Evolutionary conservation across 2,888 invertebrate species (phyloP).

Genomic region (Caenorhabditis sinica): DNA sequence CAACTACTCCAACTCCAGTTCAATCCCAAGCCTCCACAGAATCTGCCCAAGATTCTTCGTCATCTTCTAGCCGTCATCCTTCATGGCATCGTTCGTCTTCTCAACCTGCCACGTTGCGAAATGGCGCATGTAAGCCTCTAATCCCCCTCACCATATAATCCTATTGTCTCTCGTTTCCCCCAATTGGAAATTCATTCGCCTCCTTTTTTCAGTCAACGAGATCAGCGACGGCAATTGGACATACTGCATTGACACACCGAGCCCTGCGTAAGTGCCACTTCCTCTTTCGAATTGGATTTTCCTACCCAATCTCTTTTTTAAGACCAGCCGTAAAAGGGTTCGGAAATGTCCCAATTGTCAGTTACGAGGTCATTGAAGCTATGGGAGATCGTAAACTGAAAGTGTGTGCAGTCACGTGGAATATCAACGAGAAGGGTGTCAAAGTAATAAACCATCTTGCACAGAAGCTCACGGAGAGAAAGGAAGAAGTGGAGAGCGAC

Average conservation of each 20-base stretch:
- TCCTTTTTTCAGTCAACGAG: conserved; percentile 58
- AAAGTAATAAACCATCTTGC: conserved; percentile 66
- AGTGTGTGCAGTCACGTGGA: conserved; percentile 77
- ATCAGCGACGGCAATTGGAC: conserved; percentile 67
- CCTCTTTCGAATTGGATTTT: not conserved
- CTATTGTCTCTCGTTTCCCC: conserved; percentile 38
- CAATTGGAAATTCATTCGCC: conserved; percentile 39
- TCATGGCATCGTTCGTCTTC: conserved; percentile 56
- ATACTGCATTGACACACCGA: conserved; percentile 56
- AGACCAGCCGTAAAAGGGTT: conserved; percentile 70
- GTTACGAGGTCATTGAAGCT: conserved; percentile 67
- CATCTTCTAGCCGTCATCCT: conserved; percentile 21
- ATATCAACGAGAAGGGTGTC: conserved; percentile 76
- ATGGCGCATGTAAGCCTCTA: conserved; percentile 54
- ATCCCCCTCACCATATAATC: conserved; percentile 47
- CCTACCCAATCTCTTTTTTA: not conserved
- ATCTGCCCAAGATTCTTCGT: conserved; percentile 9
- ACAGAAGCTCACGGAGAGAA: conserved; percentile 61
- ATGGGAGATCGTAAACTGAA: conserved; percentile 64
- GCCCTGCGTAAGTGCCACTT: conserved; percentile 21
- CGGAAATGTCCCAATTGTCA: conserved; percentile 71
- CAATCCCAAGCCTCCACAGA: conserved; percentile 33
- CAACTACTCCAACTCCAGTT: not conserved
- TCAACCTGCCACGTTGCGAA: conserved; percentile 60
- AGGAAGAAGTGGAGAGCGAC: conserved; percentile 73